Conservation (phyloP, 2,113 vertebrate genomes). For the Platysternon megacephalum region DNA sequence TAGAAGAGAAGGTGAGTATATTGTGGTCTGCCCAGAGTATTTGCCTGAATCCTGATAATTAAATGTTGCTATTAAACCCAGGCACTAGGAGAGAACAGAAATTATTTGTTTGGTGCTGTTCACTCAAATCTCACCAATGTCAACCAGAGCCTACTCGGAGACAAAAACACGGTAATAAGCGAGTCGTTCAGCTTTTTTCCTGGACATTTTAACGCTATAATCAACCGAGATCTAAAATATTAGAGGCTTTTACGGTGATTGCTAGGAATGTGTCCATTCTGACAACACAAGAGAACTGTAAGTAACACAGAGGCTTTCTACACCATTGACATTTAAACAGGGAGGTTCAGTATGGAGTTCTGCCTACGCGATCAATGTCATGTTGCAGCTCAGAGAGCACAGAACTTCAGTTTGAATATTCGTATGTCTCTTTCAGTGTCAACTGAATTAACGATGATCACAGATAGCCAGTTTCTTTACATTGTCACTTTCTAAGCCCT, state of each 20-base stretch:
- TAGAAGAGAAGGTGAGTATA: conserved; percentile 35
- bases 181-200: background rate
- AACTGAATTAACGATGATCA: background rate
- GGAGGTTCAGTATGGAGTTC: no score
- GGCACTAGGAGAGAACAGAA: background rate
- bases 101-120: background rate
- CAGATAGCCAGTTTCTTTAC: background rate
- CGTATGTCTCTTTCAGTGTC: background rate
- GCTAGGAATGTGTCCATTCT: background rate
- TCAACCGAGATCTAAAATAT: background rate
- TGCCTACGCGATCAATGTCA: no score
- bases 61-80: background rate
- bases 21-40: background rate
- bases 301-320: no score
- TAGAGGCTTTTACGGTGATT: background rate
- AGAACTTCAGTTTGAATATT: background rate
- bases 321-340: no score
- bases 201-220: background rate
- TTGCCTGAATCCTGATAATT: background rate
- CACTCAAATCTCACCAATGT: background rate
- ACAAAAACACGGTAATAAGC: background rate
- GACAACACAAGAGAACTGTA: background rate
- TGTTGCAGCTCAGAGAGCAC: background rate
- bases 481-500: background rate
- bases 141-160: background rate